Conservation (phyloP, 2,888 invertebrate genomes). For the Cyrtodaria siliqua region DNA sequence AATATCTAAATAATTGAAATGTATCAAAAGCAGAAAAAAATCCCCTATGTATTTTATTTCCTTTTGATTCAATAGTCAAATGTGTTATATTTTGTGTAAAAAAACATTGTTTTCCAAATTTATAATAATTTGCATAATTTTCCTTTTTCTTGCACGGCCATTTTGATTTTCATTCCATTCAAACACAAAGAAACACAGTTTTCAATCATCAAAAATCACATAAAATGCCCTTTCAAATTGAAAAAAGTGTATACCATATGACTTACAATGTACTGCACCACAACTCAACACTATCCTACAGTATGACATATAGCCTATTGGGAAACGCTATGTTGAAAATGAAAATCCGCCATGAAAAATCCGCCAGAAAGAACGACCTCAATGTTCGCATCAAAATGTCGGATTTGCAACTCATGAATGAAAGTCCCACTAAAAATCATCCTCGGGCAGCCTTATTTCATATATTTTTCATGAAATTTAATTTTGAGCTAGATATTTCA, state of each 20-base stretch:
- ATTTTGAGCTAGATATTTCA: constrained; percentile 55
- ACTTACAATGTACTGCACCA: not conserved
- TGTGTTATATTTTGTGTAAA: too few species aligned
- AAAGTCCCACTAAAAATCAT: constrained; percentile 82
- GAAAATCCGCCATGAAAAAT: constrained; percentile 72
- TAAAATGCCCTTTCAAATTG: too few species aligned
- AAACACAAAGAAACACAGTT: constrained; percentile 50
- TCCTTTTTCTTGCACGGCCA: constrained; percentile 51
- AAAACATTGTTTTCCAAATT: too few species aligned
- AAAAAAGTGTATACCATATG: not conserved
- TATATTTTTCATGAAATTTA: constrained; percentile 41
- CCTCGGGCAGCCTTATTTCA: constrained; percentile 35
- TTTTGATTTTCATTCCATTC: constrained; percentile 59
- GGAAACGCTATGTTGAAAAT: constrained; percentile 40
- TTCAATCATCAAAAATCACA: too few species aligned
- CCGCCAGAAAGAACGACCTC: constrained; percentile 78
- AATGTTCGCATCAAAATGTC: constrained; percentile 80
- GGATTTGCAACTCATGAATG: constrained; percentile 80
- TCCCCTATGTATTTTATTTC: too few species aligned
- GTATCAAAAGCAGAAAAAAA: too few species aligned
- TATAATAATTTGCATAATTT: constrained; percentile 63
- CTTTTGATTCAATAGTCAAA: too few species aligned
- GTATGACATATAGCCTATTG: constrained; percentile 28
- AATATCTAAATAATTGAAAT: too few species aligned
- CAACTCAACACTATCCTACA: not conserved